A percentile compares a stretch with the other conserved stretches of the same genome.
These are phyloP conservation scores for Siderastrea radians DNA, from an alignment of 92 coral and sea anemone genomes.

Conservation along the genomic window DNA sequence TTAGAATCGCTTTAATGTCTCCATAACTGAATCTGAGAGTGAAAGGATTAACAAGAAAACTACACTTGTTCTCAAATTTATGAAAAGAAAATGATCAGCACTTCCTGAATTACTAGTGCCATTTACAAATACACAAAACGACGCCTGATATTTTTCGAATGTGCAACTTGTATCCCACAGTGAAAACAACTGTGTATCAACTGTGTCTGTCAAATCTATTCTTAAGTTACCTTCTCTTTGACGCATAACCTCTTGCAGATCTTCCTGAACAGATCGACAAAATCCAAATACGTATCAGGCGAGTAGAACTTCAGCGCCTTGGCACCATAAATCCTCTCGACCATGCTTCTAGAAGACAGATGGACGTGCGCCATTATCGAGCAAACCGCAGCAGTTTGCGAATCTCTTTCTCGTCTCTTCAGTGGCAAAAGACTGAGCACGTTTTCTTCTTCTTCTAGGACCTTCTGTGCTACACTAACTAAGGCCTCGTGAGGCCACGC, in stretches of 20 bases:
- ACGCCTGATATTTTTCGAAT: no score
- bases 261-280: slow-evolving; percentile 85
- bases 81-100: no score
- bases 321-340: slow-evolving; percentile 73
- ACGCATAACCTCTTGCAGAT: slow-evolving; percentile 80
- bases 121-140: no score
- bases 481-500: slow-evolving; percentile 95
- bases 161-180: no score
- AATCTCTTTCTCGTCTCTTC: slow-evolving; percentile 66
- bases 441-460: slow-evolving; percentile 67
- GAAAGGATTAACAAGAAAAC: no score
- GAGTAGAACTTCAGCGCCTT: slow-evolving; percentile 84
- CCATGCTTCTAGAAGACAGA: slow-evolving; percentile 82
- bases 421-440: slow-evolving; percentile 65
- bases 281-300: slow-evolving; percentile 89
- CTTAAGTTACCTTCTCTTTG: slow-evolving; percentile 79
- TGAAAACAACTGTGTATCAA: no score
- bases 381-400: slow-evolving; percentile 75
- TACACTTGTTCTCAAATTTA: no score
- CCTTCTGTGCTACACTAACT: slow-evolving; percentile 79
- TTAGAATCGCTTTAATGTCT: no score
- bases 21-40: no score
- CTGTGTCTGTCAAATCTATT: no score
- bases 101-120: no score
- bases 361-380: slow-evolving; percentile 96